Evolutionary conservation across 30 jellyfish, hydroid and myxozoan genomes (phyloP).

Genomic region (Pelagia noctiluca): DNA sequence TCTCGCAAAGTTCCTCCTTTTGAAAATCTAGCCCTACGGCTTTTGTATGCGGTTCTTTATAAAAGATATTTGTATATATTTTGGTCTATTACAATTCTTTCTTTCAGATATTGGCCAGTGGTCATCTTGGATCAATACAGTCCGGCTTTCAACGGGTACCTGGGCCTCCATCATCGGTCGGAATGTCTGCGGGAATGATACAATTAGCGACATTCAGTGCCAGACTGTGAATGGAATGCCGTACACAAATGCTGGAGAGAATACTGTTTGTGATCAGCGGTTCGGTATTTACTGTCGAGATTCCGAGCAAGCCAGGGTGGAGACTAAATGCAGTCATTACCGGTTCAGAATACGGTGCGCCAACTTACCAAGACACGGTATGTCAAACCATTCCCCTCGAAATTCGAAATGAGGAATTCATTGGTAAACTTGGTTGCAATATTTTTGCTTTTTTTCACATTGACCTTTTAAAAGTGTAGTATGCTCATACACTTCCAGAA

Average conservation of each 20-base stretch:
- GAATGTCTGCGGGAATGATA: slow-evolving; percentile 68
- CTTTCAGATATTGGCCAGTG: slow-evolving; percentile 68
- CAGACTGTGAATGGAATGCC: slow-evolving; percentile 72
- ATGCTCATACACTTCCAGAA: too few relatives aligned
- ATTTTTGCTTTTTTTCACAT: too few relatives aligned
- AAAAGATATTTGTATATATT: not conserved
- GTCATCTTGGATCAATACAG: slow-evolving; percentile 83
- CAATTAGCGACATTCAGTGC: slow-evolving; percentile 83
- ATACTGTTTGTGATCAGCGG: slow-evolving; percentile 71
- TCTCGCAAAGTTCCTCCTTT: too few relatives aligned
- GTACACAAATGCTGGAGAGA: slow-evolving; percentile 71
- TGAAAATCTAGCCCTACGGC: too few relatives aligned
- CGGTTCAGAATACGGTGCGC: slow-evolving; percentile 78
- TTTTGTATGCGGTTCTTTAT: too few relatives aligned
- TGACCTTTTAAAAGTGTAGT: too few relatives aligned
- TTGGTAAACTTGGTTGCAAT: too few relatives aligned
- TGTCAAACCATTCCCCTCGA: too few relatives aligned
- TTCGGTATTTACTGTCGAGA: slow-evolving; percentile 88
- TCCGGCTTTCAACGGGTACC: slow-evolving; percentile 79
- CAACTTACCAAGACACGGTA: slow-evolving; percentile 54
- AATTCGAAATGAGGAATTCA: too few relatives aligned
- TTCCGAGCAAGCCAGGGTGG: slow-evolving; percentile 66
- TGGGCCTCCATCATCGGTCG: slow-evolving; percentile 74
- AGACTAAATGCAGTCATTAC: slow-evolving; percentile 79
- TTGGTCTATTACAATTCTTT: not conserved